Evolutionary conservation across 2,797 vertebrate genomes (phyloP).

Genomic region (Peromyscus eremicus): DNA sequence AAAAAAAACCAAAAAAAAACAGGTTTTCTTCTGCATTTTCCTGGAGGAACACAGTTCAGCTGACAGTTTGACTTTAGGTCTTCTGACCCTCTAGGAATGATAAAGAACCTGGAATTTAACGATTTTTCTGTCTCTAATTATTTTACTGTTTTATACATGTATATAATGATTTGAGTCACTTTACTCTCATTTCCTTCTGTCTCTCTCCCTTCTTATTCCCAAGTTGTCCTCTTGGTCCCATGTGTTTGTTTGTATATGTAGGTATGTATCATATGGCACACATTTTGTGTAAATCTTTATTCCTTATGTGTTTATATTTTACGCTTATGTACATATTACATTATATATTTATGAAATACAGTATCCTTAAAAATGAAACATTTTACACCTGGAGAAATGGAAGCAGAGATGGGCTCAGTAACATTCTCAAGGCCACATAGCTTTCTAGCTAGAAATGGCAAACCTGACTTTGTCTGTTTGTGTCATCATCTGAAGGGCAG

Average conservation of each 20-base stretch:
- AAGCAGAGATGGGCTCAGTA: background rate
- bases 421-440: background rate
- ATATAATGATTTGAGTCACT: background rate
- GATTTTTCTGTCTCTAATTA: background rate
- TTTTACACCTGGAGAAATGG: background rate
- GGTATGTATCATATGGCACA: background rate
- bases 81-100: background rate
- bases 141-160: background rate
- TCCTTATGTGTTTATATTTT: slow-evolving; percentile 25
- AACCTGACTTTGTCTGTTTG: background rate
- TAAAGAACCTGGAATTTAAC: background rate
- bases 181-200: background rate
- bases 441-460: background rate
- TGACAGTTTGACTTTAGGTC: background rate
- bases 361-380: background rate
- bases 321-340: background rate
- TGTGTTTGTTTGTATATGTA: background rate
- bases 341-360: background rate
- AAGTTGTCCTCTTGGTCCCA: background rate
- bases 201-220: background rate
- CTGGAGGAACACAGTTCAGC: background rate
- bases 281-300: background rate
- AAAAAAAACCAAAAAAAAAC: too few relatives aligned
- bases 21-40: background rate
- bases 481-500: background rate